Percentiles rank a stretch among this genome's conserved stretches.
Conservation (phyloP, 2,113 vertebrate genomes). For the Saimiri boliviensis region DNA sequence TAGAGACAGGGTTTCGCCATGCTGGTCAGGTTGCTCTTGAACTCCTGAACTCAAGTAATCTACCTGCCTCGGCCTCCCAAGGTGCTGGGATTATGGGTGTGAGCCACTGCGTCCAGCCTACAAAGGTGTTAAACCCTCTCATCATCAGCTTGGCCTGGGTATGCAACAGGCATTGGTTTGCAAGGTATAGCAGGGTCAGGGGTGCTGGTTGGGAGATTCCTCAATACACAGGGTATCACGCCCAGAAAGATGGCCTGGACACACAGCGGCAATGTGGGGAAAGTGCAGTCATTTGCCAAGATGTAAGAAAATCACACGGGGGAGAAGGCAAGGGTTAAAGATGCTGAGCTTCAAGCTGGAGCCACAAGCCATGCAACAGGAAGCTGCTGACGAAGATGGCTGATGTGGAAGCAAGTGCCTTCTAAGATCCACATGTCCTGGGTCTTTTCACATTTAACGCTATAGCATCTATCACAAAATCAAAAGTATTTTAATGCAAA, state of each 20-base stretch:
- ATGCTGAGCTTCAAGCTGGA: neutral
- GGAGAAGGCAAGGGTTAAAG: neutral
- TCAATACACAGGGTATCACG: too few species aligned
- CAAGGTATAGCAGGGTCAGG: neutral
- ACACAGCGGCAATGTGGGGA: accelerated
- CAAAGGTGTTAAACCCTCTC: neutral
- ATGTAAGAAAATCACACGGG: neutral
- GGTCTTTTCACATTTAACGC: neutral
- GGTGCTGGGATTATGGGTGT: too few species aligned
- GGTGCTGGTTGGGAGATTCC: neutral
- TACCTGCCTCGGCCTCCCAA: too few species aligned
- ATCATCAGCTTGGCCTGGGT: neutral
- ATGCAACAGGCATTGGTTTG: accelerated
- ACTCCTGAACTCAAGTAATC: too few species aligned
- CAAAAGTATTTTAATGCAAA: neutral
- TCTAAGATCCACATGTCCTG: neutral
- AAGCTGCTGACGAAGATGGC: neutral
- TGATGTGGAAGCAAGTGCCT: neutral
- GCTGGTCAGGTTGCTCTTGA: too few species aligned
- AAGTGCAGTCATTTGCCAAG: neutral
- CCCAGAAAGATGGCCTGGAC: neutral
- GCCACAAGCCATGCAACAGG: too few species aligned
- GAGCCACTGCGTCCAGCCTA: too few species aligned
- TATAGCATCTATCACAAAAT: neutral
- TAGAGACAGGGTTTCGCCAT: too few species aligned